Percentiles rank a stretch among this genome's conserved stretches.
Evolutionary conservation across 2,113 vertebrate species (phyloP).

Genomic region (Sylvia atricapilla): DNA sequence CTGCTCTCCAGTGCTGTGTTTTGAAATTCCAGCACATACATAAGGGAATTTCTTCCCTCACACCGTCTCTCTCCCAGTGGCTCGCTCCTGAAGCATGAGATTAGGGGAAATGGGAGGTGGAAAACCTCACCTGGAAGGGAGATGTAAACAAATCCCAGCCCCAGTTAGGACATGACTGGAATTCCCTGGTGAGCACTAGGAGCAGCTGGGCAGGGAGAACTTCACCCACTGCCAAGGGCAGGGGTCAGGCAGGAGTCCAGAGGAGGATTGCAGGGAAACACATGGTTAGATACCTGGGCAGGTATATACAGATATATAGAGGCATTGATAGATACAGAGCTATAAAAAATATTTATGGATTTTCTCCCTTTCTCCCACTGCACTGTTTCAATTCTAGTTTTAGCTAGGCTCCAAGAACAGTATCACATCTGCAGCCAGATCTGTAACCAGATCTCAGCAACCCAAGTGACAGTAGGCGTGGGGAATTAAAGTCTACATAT

Average conservation of each 20-base stretch:
- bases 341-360: not conserved
- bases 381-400: accelerated
- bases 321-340: not conserved
- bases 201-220: not conserved
- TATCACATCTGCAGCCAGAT: not conserved
- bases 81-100: not conserved
- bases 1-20: not conserved
- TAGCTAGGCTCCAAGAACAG: not conserved
- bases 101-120: not conserved
- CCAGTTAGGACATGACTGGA: accelerated
- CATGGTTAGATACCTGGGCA: not conserved
- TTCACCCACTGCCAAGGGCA: not conserved
- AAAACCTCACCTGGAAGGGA: not conserved
- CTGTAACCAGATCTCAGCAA: not conserved
- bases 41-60: not conserved
- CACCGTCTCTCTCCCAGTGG: not conserved
- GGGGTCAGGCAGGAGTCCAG: not conserved
- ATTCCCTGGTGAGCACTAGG: not conserved
- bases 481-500: not conserved
- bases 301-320: not conserved
- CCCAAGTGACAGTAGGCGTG: not conserved
- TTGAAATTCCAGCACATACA: not conserved
- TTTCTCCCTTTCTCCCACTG: not conserved
- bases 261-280: not conserved
- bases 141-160: not conserved